Percentiles rank a stretch among this genome's conserved stretches.
Conservation (phyloP, 2,113 vertebrate genomes). For the Motacilla tschutschensis region DNA sequence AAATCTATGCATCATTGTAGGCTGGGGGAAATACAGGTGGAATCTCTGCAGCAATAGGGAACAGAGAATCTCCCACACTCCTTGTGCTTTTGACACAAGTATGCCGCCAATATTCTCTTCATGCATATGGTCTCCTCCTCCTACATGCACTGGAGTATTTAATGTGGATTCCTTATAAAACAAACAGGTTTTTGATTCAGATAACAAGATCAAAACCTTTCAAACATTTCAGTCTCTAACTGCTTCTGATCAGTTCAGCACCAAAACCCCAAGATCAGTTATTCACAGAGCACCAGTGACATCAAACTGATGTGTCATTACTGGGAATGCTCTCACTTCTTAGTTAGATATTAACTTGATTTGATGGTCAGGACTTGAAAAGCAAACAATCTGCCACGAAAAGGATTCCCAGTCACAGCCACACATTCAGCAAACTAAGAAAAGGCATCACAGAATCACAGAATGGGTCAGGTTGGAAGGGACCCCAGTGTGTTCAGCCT, state of each 20-base stretch:
- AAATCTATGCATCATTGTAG: background rate
- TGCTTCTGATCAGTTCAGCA: background rate
- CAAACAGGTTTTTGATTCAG: background rate
- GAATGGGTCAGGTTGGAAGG: background rate
- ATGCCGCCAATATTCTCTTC: background rate
- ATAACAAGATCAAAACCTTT: background rate
- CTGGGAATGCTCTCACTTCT: background rate
- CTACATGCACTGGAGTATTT: background rate
- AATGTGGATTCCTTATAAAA: background rate
- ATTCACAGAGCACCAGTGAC: background rate
- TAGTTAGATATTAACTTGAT: background rate
- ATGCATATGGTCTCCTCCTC: constrained; percentile 2
- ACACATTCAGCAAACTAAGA: background rate
- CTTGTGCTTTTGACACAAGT: background rate
- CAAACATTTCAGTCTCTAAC: background rate
- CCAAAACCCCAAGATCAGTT: background rate
- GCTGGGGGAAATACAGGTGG: background rate
- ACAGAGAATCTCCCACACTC: background rate
- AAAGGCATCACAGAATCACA: background rate
- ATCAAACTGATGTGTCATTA: background rate
- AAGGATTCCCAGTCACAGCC: background rate
- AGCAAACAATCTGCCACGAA: background rate
- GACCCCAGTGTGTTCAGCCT: background rate
- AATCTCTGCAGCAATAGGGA: background rate
- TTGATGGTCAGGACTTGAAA: background rate